Conservation (phyloP, 2,797 vertebrate species). For the Takifugu ocellatus region DNA sequence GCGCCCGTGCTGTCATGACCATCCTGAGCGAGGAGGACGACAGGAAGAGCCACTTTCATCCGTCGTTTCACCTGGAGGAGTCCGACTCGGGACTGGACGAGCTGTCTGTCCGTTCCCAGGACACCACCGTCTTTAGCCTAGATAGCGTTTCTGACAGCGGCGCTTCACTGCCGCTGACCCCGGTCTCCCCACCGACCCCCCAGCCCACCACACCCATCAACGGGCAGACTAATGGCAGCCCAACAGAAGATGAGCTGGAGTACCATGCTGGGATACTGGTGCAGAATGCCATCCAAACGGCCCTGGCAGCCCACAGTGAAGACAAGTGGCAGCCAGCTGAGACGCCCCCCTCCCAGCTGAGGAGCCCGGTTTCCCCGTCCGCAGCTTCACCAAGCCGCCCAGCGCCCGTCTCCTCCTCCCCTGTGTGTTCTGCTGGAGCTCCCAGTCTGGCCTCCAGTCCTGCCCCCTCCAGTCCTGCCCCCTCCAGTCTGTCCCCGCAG, state of each 20-base stretch:
- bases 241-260: conserved; percentile 83
- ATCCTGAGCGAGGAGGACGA: conserved; percentile 87
- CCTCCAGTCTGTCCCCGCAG: conserved; percentile 46
- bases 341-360: conserved; percentile 53
- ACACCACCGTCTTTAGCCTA: conserved; percentile 91
- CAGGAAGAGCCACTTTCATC: conserved; percentile 75
- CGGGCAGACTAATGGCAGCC: conserved; percentile 66
- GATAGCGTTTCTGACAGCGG: conserved; percentile 94
- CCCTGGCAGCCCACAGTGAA: conserved; percentile 83
- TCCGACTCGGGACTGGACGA: conserved; percentile 94
- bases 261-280: conserved; percentile 90
- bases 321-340: conserved; percentile 64
- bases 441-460: conserved; percentile 52
- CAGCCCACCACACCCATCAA: conserved; percentile 82
- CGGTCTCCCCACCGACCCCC: conserved; percentile 82
- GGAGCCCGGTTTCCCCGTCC: conserved; percentile 71
- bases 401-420: conserved; percentile 58
- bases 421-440: conserved; percentile 6
- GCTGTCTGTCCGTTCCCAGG: conserved; percentile 90
- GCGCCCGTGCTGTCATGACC: conserved; percentile 85
- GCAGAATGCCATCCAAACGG: conserved; percentile 90
- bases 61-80: conserved; percentile 83
- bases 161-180: conserved; percentile 83
- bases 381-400: conserved; percentile 64
- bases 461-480: conserved; percentile 66